phyloP scores from a whole-genome alignment of 2,888 invertebrate species.

The Drosophila maculinotata region DNA sequence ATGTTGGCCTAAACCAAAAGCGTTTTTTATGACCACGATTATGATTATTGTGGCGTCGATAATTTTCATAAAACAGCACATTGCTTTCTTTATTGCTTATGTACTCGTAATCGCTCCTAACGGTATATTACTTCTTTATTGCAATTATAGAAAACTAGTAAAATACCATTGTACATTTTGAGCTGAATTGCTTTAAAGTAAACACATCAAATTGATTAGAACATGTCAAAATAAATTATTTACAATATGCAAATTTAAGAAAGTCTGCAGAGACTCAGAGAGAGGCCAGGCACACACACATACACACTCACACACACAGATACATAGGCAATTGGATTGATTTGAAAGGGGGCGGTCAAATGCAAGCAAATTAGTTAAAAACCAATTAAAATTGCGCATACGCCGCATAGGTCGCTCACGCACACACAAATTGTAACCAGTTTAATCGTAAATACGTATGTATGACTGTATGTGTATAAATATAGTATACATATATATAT shows the following conservation, averaged over 20 bases:
- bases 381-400: constrained; percentile 79
- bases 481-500: background rate
- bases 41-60: constrained; percentile 60
- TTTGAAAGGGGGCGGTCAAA: constrained; percentile 25
- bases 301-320: constrained; percentile 7
- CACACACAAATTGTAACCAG: constrained; percentile 37
- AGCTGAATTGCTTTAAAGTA: too few species aligned
- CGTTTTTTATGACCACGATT: constrained; percentile 48
- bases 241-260: constrained; percentile 51
- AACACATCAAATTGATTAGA: constrained; percentile 51
- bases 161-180: too few species aligned
- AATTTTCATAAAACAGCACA: constrained; percentile 30
- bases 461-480: background rate
- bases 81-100: constrained; percentile 38
- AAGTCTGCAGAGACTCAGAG: constrained; percentile 31
- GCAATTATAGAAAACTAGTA: too few species aligned
- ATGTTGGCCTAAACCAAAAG: constrained; percentile 13
- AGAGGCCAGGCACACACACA: constrained; percentile 12
- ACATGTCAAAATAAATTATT: constrained; percentile 56
- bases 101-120: constrained; percentile 21
- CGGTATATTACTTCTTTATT: background rate
- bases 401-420: constrained; percentile 58
- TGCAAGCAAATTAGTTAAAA: constrained; percentile 79
- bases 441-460: constrained; percentile 21
- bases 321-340: constrained; percentile 8